Base-by-base conservation (phyloP, 2,797 vertebrate species). In the Coilia nasus region DNA sequence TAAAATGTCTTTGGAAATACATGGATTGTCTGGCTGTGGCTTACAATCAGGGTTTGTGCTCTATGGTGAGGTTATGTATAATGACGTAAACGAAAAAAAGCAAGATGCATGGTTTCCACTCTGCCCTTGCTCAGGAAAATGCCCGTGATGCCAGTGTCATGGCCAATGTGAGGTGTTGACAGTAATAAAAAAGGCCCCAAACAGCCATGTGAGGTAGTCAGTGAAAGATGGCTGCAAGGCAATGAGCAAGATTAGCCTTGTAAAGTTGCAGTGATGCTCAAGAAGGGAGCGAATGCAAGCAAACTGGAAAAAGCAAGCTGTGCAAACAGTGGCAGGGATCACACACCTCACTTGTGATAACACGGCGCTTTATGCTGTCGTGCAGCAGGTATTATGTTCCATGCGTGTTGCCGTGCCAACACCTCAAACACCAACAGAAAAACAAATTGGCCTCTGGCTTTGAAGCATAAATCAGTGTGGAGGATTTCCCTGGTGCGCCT, bases 241-340 rank as follows among this genome's bases (percentile, higher is more conserved):
- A 87, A 78, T 64, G 81, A 84, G 86, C 62, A 90, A 89, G 89
- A 91, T 83, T 86, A 82, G 81, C 17, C 21, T 28, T 50, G 41
- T 67, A 44, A 87, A 85, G 84, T 91, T 87, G 86, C 87, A 86
- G 87, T 2, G 89, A 81, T 92, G 92, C 91, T 90, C 92, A 23
- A 83, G 82, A 90, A 88, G 89, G 89, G 91, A 25, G 50, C 91
- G 88, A 88, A 91, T 88, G 85, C 82, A 90, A 87, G 91, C 90
- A 87, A 90, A 83, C 89, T 93, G 94, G 93, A 93, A 95, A 95
- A 92, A 90, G 91, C 91, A 94, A 94, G 94, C 94, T 94, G 92
- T 94, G 92, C 92, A 95, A 95, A 95, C 93, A 94, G 86, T 89
- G 90, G 87, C 86, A 86, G 91, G 92, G 91, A 92, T 92, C 91